Evolutionary conservation across 2,888 invertebrate genomes (phyloP).

Genomic region (Mechanitis messenoides): DNA sequence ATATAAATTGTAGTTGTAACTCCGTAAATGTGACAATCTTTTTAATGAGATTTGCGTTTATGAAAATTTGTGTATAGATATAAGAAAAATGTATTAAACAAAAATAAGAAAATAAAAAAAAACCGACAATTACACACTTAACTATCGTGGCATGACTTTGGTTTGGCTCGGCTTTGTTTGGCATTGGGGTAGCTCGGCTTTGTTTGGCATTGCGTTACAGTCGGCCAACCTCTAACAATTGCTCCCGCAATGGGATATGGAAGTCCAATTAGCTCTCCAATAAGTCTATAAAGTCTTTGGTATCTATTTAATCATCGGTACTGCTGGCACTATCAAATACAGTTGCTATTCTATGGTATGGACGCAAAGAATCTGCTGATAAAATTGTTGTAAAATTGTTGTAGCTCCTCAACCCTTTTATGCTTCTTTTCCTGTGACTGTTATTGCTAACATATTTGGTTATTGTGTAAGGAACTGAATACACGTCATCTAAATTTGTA

Average conservation of each 20-base stretch:
- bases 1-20: too few species aligned
- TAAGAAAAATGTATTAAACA: too few species aligned
- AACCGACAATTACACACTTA: too few species aligned
- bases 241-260: conserved; percentile 26
- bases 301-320: background rate
- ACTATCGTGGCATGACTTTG: too few species aligned
- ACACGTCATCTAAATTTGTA: conserved; percentile 30
- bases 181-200: background rate
- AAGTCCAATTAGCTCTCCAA: background rate
- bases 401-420: conserved; percentile 27
- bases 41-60: too few species aligned
- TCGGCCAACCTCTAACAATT: conserved; percentile 33
- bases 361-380: conserved; percentile 26
- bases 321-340: conserved; percentile 20
- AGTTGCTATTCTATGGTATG: conserved; percentile 13
- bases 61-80: too few species aligned
- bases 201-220: background rate
- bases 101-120: too few species aligned
- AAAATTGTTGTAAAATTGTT: conserved; percentile 32
- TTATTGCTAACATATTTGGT: conserved; percentile 32
- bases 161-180: too few species aligned
- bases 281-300: background rate
- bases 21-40: too few species aligned
- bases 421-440: conserved; percentile 28
- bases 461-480: conserved; percentile 34